Evolutionary conservation across 2,888 invertebrate genomes (phyloP), one percentile per base, ranked within the genome.

Genomic region (Poecilobothrus nobilitatus): DNA sequence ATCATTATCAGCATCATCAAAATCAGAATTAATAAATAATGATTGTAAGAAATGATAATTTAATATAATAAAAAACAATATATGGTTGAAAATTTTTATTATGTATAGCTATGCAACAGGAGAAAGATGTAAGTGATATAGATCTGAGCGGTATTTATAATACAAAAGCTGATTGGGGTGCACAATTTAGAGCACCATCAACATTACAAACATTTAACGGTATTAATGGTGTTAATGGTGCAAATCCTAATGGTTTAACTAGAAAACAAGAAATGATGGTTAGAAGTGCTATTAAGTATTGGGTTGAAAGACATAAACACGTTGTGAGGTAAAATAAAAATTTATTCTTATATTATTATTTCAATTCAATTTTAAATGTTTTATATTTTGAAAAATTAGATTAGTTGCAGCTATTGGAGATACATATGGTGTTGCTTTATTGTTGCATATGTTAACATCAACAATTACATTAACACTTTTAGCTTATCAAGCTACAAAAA

Each of bases 251-350:
- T 73, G 92, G 92, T 0, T 81, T 93, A 67, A 89, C 89, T 0
- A 89, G 89, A 78, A 93, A 92, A 76, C 92, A 93, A 76, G 92
- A 93, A 79, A 85, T 92, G 83, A 84, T 93, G 81, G 92, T 93
- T 1, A 84, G 93, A 73, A 92, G 92, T 44, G 92, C 93, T 21
- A 94, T 93, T 75, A 93, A 92, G 76, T 93, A 94, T 77, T 94
- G 93, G 93, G 93, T 94, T 37, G 93, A 94, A 76, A 83, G 93
- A 62, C 93, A 94, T 78, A 94, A 93, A 81, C 93, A 93, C 77
- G 90, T 93, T 68, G 93, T 93, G 64, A 89, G 92, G 93, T 92
- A 78, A 82, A n/a, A 83, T 68, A 37, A 27, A 12, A 22, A 44
- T 44, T 27, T 27, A 27, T 5, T 5, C 27, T n/a, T n/a, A 20